Evolutionary conservation across 2,797 vertebrate genomes (phyloP), one percentile per base, ranked within the genome.

Genomic region (Enteromius trimaculatus): DNA sequence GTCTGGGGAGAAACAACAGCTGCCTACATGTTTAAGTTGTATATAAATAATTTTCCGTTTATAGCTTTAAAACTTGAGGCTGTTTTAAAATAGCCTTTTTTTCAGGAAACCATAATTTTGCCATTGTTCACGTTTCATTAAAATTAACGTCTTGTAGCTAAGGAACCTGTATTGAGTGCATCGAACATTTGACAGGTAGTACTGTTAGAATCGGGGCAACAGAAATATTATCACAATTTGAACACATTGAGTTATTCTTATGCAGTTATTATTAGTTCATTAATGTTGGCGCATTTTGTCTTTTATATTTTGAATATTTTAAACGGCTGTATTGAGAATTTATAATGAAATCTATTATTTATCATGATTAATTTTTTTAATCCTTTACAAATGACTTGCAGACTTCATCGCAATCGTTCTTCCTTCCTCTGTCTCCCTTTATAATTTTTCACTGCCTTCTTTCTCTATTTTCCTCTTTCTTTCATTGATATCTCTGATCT

Each of bases 391-490:
- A 4, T 29, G 31, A 42, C 37, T 9, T 10, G 16, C 23, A 17
- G 47, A 29, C 16, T 26, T 71, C 21, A 31, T 49, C 11, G 4
- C 26, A 14, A 49, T 23, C 55, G 66, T 62, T 39, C 47, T 78
- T 69, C n/a, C 23, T 77, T 75, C 31, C 0, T 84, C 44, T 44
- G 86, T 81, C 31, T 80, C 29, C 17, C 58, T 81, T 80, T 75
- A 62, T 44, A 11, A 44, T 13, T 13, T 44, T 44, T 44, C 10
- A 44, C 42, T 44, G 42, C 42, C 11, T 47, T 47, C 13, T 47
- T 47, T 47, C 44, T 34, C 53, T 13, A 29, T 79, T 21, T 70
- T 60, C 26, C 34, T 34, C 53, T 31, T 74, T 23, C 14, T 76
- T 11, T 21, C 29, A 76, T 80, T 71, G 6, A n/a, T 66, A 42